Base-by-base conservation (phyloP, 2,888 invertebrate species). In the Junonia oenone region DNA sequence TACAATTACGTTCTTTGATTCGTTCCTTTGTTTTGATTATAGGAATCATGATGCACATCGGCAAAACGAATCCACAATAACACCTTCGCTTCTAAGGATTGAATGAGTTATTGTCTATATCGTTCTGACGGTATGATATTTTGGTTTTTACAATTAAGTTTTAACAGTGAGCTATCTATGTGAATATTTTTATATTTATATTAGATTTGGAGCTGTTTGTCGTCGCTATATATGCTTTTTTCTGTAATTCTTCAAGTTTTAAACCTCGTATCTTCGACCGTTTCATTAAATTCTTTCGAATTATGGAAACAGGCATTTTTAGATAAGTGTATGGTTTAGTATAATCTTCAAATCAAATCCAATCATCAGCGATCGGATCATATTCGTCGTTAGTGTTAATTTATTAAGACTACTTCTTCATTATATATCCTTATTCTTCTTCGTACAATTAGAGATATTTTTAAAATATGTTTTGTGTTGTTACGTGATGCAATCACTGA, bases 1-100 rank as follows among this genome's bases (percentile, higher is more conserved):
- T 96, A 92, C 77, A 86, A 81, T 69, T 71, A 74, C 76, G 75
- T 73, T 77, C 67, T 58, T 64, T 69, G 64, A 14, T 9, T 38
- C 26, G 19, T 13, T n/a, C 15, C n/a, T 19, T 17, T 15, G 31
- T 46, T 50, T 47, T 55, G 50, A 55, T 50, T 61, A 9, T 59
- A 67, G 61, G 61, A 59, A 57, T 64, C 67, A 63, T 58, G 55
- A 55, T 51, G 58, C 68, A 58, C 58, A 65, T 71, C 71, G 71
- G 63, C 72, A 71, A 69, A 71, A 71, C 68, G 68, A 65, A 65
- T 67, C 64, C 60, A 68, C 71, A 69, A 71, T 72, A 69, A 72
- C 65, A 37, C 58, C 51, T 58, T 69, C 58, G 48, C 45, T 35
- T 55, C 47, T 51, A 52, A 50, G 33, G 51, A 55, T 51, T 59